Conservation (phyloP, 2,797 vertebrate species). For the Melanotaenia parkinsoni region DNA sequence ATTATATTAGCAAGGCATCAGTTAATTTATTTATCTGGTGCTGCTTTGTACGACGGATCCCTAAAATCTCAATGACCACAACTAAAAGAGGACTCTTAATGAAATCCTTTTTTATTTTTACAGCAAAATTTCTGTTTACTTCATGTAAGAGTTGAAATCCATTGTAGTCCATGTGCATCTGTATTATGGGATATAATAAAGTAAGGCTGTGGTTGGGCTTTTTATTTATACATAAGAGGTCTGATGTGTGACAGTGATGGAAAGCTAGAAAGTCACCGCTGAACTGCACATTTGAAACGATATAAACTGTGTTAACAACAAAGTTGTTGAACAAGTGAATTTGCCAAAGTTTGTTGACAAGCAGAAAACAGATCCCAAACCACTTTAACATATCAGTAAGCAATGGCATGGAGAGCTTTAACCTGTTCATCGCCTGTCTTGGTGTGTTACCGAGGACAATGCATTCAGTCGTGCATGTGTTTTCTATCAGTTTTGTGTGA, state of each 20-base stretch:
- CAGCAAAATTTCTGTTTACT: neutral
- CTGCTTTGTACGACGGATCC: neutral
- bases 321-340: neutral
- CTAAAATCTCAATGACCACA: neutral
- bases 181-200: neutral
- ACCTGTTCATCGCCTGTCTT: conserved; percentile 3
- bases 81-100: neutral
- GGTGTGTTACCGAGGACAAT: conserved; percentile 23
- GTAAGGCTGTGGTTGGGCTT: neutral
- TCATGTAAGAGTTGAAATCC: neutral
- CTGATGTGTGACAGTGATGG: neutral
- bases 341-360: neutral
- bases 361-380: fast-evolving
- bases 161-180: neutral
- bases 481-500: conserved; percentile 38
- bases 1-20: neutral
- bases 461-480: conserved; percentile 31
- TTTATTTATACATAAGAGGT: neutral
- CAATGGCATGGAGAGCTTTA: neutral
- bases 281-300: neutral
- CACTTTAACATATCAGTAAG: neutral
- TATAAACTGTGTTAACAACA: neutral
- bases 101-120: neutral
- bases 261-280: neutral
- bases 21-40: neutral